Percentiles rank a stretch among this genome's conserved stretches.
Evolutionary conservation across 2,113 vertebrate genomes (phyloP).

Genomic region (Dipodomys stephensi): DNA sequence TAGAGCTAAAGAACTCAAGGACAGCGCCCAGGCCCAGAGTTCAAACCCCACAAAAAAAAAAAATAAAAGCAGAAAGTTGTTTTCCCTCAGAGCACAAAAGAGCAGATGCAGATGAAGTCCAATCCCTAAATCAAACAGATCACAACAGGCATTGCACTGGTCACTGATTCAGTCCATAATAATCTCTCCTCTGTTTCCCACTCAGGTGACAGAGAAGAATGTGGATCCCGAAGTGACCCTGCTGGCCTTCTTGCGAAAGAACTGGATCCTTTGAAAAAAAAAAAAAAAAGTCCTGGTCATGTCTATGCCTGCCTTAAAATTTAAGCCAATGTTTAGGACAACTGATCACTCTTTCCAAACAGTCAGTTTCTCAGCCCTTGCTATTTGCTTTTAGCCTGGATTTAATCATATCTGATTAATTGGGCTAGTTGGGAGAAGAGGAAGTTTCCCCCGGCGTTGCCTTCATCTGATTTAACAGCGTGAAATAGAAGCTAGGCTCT

Average conservation of each 20-base stretch:
- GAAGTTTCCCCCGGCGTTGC: constrained; percentile 19
- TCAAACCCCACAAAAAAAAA: too few species aligned
- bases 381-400: neutral
- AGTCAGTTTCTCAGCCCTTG: neutral
- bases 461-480: constrained; percentile 1
- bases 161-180: neutral
- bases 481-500: constrained; percentile 61
- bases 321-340: neutral
- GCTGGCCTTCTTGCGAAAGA: constrained; percentile 83
- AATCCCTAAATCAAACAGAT: neutral
- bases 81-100: neutral
- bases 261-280: constrained; percentile 77
- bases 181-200: constrained; percentile 38
- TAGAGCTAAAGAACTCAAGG: too few species aligned
- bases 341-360: neutral
- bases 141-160: neutral
- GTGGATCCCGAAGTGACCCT: constrained; percentile 82
- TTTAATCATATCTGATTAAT: constrained; percentile 40
- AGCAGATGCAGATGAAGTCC: neutral
- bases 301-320: neutral
- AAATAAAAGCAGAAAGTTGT: neutral
- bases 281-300: neutral
- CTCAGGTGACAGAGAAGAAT: constrained; percentile 78
- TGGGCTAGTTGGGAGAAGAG: constrained; percentile 25
- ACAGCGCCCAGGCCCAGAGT: too few species aligned